Evolutionary conservation across 2,797 vertebrate species (phyloP).

Genomic region (Ptychobarbus kaznakovi): DNA sequence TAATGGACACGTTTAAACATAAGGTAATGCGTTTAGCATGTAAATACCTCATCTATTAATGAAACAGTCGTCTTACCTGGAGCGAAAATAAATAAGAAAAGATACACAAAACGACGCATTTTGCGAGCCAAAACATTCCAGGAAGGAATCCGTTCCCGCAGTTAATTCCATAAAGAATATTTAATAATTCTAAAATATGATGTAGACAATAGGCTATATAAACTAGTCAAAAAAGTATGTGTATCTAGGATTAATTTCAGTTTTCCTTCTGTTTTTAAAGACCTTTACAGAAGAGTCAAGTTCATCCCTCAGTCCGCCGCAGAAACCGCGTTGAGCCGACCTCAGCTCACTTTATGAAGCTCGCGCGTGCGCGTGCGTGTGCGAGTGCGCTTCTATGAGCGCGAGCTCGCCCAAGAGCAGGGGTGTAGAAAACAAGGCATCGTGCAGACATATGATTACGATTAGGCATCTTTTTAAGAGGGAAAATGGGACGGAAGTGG

Average conservation of each 20-base stretch:
- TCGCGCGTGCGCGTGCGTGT: slow-evolving; percentile 63
- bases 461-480: slow-evolving; percentile 39
- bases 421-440: not conserved
- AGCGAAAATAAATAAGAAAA: slow-evolving; percentile 71
- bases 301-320: slow-evolving; percentile 66
- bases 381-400: slow-evolving; percentile 10
- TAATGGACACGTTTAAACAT: not conserved
- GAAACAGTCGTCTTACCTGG: slow-evolving; percentile 71
- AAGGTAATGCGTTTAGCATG: not conserved
- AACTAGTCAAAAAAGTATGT: not conserved
- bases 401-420: not conserved
- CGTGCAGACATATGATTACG: slow-evolving; percentile 30
- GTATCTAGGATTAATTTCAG: too few relatives aligned
- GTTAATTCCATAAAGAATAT: slow-evolving; percentile 66
- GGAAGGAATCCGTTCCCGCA: slow-evolving; percentile 50
- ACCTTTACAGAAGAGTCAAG: slow-evolving; percentile 58
- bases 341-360: slow-evolving; percentile 57
- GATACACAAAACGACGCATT: slow-evolving; percentile 75
- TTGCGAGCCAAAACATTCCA: slow-evolving; percentile 78
- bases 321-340: slow-evolving; percentile 60
- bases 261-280: not conserved
- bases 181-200: not conserved
- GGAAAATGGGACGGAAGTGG: slow-evolving; percentile 13
- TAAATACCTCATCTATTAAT: slow-evolving; percentile 2
- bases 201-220: not conserved